phyloP scores from a whole-genome alignment of 1,140 invertebrate genomes.

The Pygmarrhopalites habei region DNA sequence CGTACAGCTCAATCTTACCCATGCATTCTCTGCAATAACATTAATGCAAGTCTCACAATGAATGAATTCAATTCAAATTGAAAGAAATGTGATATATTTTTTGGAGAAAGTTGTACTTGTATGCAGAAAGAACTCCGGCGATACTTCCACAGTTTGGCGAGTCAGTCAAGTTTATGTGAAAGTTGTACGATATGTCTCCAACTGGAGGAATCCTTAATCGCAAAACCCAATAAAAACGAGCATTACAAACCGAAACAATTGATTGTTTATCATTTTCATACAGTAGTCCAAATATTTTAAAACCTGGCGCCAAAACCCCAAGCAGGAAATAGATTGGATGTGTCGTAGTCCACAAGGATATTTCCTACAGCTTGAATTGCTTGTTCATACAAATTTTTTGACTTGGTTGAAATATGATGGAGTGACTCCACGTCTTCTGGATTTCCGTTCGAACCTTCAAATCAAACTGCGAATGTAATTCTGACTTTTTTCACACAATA shows the following conservation, averaged over 20 bases:
- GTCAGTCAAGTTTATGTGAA: conserved; percentile 53
- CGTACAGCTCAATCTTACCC: conserved; percentile 48
- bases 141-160: conserved; percentile 51
- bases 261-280: no score
- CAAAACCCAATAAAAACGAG: no score
- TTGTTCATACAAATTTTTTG: conserved; percentile 39
- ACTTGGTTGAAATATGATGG: conserved; percentile 46
- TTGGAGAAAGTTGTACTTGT: conserved; percentile 32
- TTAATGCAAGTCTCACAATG: no score
- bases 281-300: no score
- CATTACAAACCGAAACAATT: no score
- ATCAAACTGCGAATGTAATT: conserved; percentile 39
- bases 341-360: conserved; percentile 59
- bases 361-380: conserved; percentile 59
- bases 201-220: conserved; percentile 50
- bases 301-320: conserved; percentile 54
- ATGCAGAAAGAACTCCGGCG: conserved; percentile 43
- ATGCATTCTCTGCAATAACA: conserved; percentile 38
- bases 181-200: conserved; percentile 52
- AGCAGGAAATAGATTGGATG: conserved; percentile 51
- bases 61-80: no score
- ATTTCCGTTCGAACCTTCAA: conserved; percentile 60
- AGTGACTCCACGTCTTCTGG: conserved; percentile 51
- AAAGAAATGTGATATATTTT: not conserved
- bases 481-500: not conserved